Conservation (phyloP, 1,140 invertebrate genomes). For the Atta colombica region DNA sequence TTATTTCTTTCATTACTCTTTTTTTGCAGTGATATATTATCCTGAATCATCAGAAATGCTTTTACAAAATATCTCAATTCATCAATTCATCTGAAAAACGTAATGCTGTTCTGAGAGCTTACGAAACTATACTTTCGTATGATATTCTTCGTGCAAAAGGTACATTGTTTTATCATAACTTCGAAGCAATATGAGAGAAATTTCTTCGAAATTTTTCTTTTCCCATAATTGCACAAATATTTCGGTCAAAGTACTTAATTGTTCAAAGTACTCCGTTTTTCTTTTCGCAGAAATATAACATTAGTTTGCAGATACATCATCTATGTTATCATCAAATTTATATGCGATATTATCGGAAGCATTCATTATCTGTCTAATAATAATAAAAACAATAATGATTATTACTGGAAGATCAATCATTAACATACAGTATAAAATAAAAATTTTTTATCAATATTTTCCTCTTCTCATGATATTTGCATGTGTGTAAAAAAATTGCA, state of each 20-base stretch:
- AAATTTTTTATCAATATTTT: conserved; percentile 4
- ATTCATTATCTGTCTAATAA: conserved; percentile 57
- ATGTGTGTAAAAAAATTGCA: conserved; percentile 9
- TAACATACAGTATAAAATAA: conserved; percentile 29
- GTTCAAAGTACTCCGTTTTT: neutral
- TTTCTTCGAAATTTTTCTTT: conserved; percentile 17
- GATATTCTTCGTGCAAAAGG: conserved; percentile 9
- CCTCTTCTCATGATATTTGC: neutral
- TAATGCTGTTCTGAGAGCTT: neutral
- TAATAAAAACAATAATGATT: conserved; percentile 36
- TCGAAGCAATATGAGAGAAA: neutral
- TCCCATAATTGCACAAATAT: conserved; percentile 26
- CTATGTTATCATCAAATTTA: conserved; percentile 20
- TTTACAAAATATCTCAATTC: conserved; percentile 38
- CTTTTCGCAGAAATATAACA: conserved; percentile 18
- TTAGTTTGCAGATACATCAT: neutral
- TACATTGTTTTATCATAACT: conserved; percentile 14
- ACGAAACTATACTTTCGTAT: conserved; percentile 27
- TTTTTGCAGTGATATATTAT: conserved; percentile 52
- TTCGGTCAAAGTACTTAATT: conserved; percentile 3
- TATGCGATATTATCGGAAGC: conserved; percentile 36
- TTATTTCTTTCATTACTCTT: conserved; percentile 55
- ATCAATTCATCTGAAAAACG: neutral
- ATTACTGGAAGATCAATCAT: conserved; percentile 24
- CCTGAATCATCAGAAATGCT: neutral